Conservation (phyloP, 2,113 vertebrate genomes). For the Sclerurus mexicanus region DNA sequence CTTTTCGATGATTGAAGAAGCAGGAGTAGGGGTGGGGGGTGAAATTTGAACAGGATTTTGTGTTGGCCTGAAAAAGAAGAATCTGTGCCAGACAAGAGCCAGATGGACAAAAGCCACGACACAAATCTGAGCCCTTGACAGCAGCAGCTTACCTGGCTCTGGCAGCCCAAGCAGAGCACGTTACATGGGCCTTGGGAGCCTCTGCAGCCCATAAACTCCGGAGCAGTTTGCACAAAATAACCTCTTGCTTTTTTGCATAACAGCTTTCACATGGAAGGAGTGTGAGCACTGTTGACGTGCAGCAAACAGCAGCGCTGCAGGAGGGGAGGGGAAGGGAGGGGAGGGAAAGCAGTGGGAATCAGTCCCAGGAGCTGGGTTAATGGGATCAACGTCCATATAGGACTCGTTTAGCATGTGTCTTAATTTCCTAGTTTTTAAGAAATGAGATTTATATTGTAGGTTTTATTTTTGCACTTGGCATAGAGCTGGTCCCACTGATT, state of each 20-base stretch:
- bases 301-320: background rate
- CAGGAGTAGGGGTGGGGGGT: background rate
- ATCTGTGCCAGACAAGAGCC: background rate
- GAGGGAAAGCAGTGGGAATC: background rate
- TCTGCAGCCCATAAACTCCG: background rate
- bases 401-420: background rate
- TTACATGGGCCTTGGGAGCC: background rate
- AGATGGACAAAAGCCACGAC: background rate
- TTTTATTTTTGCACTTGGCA: background rate
- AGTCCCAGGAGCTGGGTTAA: background rate
- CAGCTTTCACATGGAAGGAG: background rate
- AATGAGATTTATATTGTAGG: background rate
- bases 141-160: background rate
- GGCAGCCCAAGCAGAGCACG: background rate
- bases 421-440: background rate
- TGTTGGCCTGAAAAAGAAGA: background rate
- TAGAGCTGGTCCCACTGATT: background rate
- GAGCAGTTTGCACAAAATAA: background rate
- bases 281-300: background rate
- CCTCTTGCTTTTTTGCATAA: background rate
- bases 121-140: background rate
- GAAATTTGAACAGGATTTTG: background rate
- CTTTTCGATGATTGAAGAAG: background rate
- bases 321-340: background rate
- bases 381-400: background rate